Evolutionary conservation across 2,888 invertebrate genomes (phyloP), one percentile per base, ranked within the genome.

Genomic region (Athalia cordata): DNA sequence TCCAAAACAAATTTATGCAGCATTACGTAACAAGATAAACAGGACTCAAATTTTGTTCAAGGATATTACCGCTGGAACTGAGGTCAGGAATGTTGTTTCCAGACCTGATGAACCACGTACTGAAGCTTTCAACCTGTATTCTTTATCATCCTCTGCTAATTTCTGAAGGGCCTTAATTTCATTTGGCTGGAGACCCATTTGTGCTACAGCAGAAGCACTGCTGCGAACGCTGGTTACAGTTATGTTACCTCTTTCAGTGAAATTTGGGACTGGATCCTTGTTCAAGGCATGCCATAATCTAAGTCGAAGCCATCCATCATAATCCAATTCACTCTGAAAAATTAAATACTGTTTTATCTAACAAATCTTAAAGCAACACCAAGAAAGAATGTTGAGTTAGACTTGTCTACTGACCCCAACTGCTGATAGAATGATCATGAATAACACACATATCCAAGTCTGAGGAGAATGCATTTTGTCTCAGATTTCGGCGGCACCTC

Each of bases 301-400:
- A 82, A 96, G 92, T 80, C 93, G 93, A 29, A 95, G 88, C 93
- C 94, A 95, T 50, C 95, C 94, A 90, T 96, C 96, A 85, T 94
- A 94, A 85, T 96, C 95, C 81, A 95, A 88, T 83, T 92, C 93
- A 70, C 90, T 91, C 93, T 93, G 82, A 76, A 89, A 90, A 4
- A n/a, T 59, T 52, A 52, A 43, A 29, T 50, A 3, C 6, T 9
- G 55, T 52, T 29, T 47, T 8, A n/a, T n/a, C 7, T 5, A 67
- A 52, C 8, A 52, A 11, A n/a, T 67, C 9, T 15, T 13, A 3
- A 11, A 29, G 8, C 3, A 15, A 9, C 9, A 3, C 7, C 9
- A 8, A 8, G 0, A 13, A n/a, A 49, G 29, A 15, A 50, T 7
- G 15, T 13, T 43, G 29, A 68, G 11, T 15, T 9, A 5, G 55